Conservation (phyloP, 2,888 invertebrate genomes). For the Platycheirus albimanus region DNA sequence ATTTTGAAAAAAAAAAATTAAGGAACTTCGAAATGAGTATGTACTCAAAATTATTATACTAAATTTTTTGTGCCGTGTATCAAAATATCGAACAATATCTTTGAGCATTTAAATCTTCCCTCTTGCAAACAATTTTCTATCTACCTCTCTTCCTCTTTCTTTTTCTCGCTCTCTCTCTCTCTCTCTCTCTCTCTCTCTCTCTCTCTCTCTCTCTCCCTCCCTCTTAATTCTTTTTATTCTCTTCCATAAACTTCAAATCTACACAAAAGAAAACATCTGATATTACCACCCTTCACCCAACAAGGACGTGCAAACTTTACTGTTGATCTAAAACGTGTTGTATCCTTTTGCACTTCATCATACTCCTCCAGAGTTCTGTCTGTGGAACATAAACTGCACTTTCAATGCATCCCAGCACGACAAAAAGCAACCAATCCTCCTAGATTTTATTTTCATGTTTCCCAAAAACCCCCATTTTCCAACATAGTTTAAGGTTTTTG, state of each 20-base stretch:
- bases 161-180: neutral
- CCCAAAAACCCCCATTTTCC: conserved; percentile 10
- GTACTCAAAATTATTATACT: too few relatives aligned
- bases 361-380: conserved; percentile 13
- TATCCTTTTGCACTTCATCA: conserved; percentile 42
- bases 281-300: conserved; percentile 17
- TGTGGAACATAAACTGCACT: conserved; percentile 50
- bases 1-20: too few relatives aligned
- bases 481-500: conserved; percentile 61
- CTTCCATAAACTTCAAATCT: neutral
- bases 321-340: conserved; percentile 51
- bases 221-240: neutral
- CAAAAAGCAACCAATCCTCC: conserved; percentile 19
- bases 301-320: conserved; percentile 34
- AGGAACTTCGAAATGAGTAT: too few relatives aligned
- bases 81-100: too few relatives aligned
- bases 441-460: neutral
- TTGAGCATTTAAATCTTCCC: too few relatives aligned
- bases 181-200: neutral
- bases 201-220: neutral
- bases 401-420: conserved; percentile 41
- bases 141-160: neutral
- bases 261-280: neutral
- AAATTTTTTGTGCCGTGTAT: too few relatives aligned
- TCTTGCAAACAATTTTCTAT: too few relatives aligned